phyloP scores from a whole-genome alignment of 2,888 invertebrate species.

The Gasteruption jaculator region DNA sequence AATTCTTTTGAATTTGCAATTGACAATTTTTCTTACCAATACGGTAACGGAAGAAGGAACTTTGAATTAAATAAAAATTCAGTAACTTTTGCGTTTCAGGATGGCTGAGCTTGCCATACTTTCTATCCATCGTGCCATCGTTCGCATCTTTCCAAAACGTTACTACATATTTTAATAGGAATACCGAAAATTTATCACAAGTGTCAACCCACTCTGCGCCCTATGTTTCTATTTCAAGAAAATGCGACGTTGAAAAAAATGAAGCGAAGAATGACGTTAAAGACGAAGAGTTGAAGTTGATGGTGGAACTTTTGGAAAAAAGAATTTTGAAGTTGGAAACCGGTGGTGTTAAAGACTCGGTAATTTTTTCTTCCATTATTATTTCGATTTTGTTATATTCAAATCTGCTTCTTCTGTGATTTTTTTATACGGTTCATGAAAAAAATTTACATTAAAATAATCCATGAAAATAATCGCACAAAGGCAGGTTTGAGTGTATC shows the following conservation, averaged over 20 bases:
- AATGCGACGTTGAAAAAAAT: background rate
- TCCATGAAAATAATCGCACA: too few species aligned
- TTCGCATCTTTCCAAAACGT: too few species aligned
- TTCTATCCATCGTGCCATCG: constrained; percentile 16
- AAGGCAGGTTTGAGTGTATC: too few species aligned
- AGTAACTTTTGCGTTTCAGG: constrained; percentile 30
- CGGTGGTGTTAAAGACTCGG: constrained; percentile 22
- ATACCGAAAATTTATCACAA: too few species aligned
- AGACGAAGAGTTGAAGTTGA: constrained; percentile 22
- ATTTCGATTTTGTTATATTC: background rate
- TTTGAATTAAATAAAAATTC: background rate
- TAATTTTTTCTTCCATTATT: too few species aligned
- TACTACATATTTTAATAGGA: too few species aligned
- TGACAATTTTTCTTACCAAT: constrained; percentile 15
- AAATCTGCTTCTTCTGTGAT: too few species aligned
- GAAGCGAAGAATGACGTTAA: constrained; percentile 10
- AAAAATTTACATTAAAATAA: too few species aligned
- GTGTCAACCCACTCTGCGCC: background rate
- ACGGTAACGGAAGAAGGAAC: constrained; percentile 36
- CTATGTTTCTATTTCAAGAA: too few species aligned
- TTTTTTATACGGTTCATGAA: too few species aligned
- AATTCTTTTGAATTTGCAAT: background rate
- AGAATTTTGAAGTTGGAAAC: constrained; percentile 35
- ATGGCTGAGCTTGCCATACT: constrained; percentile 29
- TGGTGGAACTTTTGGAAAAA: constrained; percentile 29